Base-by-base conservation (phyloP, 2,113 vertebrate species). In the Poecile atricapillus region DNA sequence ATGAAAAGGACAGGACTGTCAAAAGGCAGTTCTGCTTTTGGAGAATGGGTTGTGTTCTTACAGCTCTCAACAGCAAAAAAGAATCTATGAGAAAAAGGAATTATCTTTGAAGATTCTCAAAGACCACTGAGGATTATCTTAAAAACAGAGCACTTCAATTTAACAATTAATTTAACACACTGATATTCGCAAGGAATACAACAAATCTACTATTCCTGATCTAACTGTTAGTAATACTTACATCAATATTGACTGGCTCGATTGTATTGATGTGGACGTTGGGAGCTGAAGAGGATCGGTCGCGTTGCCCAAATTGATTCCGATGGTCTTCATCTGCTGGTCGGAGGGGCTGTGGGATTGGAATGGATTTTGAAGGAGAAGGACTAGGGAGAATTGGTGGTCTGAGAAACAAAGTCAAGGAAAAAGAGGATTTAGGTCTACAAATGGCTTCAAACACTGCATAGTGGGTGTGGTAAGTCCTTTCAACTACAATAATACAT, bases 261-360 rank as follows among this genome's bases (percentile, higher is more conserved):
- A 99, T 99, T 85, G 99, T 99, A 97, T 99, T 99, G 97, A 99
- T 99, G 93, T 99, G 99, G 81, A 99, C 99, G 6, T 99, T 99
- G 59, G 99, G 99, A 55, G 99, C 99, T 15, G 99, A 99, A 46
- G 99, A 99, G 13, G 99, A 99, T 49, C 99, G 98, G 96, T 99
- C 99, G 44, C 99, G 98, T 97, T 99, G 99, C 92, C 99, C 99
- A 98, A 99, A 99, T 75, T 99, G 99, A 98, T 99, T 99, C 87
- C 99, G 98, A 98, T 99, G 99, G 92, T 99, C 99, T 97, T 99
- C 99, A 96, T 99, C 99, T 58, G 97, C 98, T 96, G 99, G 98
- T 97, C 99, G 98, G 97, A 99, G 99, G 95, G 98, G 98, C 97
- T 99, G 98, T 46, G 99, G 99, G 96, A 99, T 99, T 96, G 99